Evolutionary conservation across 2,888 invertebrate species (phyloP), one percentile per base, ranked within the genome.

Genomic region (Gibbula magus): DNA sequence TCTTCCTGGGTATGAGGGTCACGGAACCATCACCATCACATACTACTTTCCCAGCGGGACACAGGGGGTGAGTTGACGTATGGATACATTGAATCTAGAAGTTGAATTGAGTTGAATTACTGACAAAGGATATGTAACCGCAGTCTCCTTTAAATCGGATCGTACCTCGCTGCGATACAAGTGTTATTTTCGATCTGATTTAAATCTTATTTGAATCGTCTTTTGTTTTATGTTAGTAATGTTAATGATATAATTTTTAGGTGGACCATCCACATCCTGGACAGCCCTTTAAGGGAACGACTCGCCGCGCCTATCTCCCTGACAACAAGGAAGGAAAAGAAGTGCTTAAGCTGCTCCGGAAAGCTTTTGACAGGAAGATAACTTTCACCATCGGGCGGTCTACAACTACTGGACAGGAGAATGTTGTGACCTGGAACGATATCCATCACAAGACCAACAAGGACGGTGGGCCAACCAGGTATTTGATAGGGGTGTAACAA

Each of bases 31-130:
- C 45, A 67, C 81, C 45, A 89, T 89, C 16, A 79, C 77, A 2
- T 89, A 89, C 76, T 16, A 95, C 2, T 85, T 91, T 73, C 84
- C 83, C 10, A 66, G 73, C 80, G 91, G 91, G 7, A 87, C 79
- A 73, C 90, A 90, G 83, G 81, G 75, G 77, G 89, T 89, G 77
- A 80, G 84, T 84, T 22, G 51, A 18, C 45, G 20, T 7, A n/a
- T 67, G 0, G 2, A 39, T 4, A 39, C 32, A 32, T 70, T 16
- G 35, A 51, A 35, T 29, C 20, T 20, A 10, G n/a, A 8, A 35
- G 4, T n/a, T 10, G 0, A 73, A 18, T n/a, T 0, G 5, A 25
- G 5, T 5, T 45, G 45, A 35, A 35, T 5, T n/a, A 52, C 52
- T 18, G 16, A 52, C 52, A 1, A 13, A 52, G n/a, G 16, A 52